Evolutionary conservation across 2,888 invertebrate species (phyloP).

Genomic region (Heliconius erato): DNA sequence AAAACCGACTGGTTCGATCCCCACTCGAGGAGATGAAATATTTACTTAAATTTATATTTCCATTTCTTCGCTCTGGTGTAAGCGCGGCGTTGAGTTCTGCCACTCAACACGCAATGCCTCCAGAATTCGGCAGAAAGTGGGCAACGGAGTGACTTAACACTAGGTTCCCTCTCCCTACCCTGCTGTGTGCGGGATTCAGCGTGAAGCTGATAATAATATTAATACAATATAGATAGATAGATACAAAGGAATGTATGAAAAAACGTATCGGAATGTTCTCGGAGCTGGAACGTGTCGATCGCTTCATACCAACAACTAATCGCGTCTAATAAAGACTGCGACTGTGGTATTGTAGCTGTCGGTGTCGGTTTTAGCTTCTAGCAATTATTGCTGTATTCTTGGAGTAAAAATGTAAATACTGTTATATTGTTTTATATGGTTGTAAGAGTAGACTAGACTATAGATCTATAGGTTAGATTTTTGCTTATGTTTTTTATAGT

Average conservation of each 20-base stretch:
- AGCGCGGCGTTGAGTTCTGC: too few relatives aligned
- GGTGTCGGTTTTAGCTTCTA: conserved; percentile 29
- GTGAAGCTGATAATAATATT: background rate
- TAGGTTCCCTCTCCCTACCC: too few relatives aligned
- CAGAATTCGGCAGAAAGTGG: too few relatives aligned
- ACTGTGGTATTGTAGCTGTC: conserved; percentile 46
- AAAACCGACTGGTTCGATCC: too few relatives aligned
- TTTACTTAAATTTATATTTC: too few relatives aligned
- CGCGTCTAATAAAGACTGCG: conserved; percentile 53
- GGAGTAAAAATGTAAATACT: conserved; percentile 29
- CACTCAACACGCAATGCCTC: too few relatives aligned
- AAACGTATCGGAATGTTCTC: conserved; percentile 75
- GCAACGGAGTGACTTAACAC: too few relatives aligned
- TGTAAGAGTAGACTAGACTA: background rate
- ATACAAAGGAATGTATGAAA: conserved; percentile 53
- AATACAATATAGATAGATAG: conserved; percentile 27
- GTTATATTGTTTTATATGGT: conserved; percentile 24
- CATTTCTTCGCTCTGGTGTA: too few relatives aligned
- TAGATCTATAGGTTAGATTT: background rate
- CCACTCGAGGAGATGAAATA: too few relatives aligned
- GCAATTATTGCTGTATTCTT: conserved; percentile 49
- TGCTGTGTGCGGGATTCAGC: too few relatives aligned
- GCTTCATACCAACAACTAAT: conserved; percentile 65
- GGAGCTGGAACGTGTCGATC: conserved; percentile 71
- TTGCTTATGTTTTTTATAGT: background rate